A percentile compares a stretch with the other conserved stretches of the same genome.
Evolutionary conservation across 2,113 vertebrate genomes (phyloP).

Genomic region (Ammodytes marinus): DNA sequence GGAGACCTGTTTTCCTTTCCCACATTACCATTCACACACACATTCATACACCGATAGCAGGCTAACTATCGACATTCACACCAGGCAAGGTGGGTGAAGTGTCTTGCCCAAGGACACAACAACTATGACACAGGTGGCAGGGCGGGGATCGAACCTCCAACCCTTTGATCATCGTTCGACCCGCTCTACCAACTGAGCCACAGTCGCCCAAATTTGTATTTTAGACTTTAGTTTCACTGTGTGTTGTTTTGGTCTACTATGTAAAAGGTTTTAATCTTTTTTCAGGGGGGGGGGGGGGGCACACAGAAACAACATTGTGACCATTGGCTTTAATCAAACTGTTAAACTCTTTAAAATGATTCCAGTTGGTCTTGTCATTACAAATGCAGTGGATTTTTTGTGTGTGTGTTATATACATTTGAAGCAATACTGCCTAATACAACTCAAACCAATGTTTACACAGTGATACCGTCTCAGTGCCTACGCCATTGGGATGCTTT

Average conservation of each 20-base stretch:
- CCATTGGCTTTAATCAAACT: not conserved
- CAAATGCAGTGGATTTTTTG: not conserved
- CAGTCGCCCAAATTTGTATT: no score
- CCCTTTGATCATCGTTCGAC: no score
- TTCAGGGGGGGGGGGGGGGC: not conserved
- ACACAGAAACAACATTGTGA: not conserved
- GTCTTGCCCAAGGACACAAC: no score
- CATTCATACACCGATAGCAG: no score
- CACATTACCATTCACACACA: no score
- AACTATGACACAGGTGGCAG: no score
- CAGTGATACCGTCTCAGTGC: not conserved
- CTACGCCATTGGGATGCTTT: not conserved
- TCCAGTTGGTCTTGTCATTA: not conserved
- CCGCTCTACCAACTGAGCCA: no score
- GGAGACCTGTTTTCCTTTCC: no score
- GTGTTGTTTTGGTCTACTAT: not conserved
- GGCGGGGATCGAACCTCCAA: no score
- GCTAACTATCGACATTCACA: no score
- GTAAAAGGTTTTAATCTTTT: not conserved
- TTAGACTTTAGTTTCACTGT: not conserved
- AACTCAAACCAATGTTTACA: constrained; percentile 27
- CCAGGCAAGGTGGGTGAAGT: no score
- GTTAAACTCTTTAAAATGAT: not conserved
- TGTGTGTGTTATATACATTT: constrained; percentile 1
- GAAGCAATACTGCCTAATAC: not conserved